phyloP scores from a whole-genome alignment of 2,888 invertebrate species.

The Piscicola geometra region DNA sequence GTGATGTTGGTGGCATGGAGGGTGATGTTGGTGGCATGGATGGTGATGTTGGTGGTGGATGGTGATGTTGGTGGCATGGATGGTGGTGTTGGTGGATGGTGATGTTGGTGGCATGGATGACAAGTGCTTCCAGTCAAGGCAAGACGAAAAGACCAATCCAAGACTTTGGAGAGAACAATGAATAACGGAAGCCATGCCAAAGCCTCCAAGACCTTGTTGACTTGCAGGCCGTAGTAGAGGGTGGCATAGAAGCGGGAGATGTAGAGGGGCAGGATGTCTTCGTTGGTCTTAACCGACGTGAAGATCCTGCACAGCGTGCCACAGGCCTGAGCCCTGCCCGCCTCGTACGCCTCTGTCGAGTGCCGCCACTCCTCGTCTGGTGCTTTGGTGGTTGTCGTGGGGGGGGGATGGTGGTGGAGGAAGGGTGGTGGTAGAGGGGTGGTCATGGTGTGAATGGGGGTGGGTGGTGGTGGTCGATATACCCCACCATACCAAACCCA shows the following conservation, averaged over 20 bases:
- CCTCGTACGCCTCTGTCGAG: constrained; percentile 51
- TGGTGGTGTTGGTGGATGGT: too few species aligned
- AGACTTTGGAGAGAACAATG: too few species aligned
- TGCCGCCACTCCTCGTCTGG: constrained; percentile 23
- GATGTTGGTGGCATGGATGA: too few species aligned
- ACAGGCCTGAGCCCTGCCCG: constrained; percentile 85
- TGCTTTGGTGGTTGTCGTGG: too few species aligned
- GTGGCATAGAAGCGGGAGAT: constrained; percentile 88
- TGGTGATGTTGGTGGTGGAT: too few species aligned
- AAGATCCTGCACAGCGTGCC: constrained; percentile 91
- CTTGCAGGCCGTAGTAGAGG: constrained; percentile 76
- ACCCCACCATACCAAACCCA: too few species aligned
- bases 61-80: too few species aligned
- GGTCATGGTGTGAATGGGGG: background rate
- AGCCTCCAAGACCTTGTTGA: background rate
- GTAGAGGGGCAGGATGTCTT: constrained; percentile 84
- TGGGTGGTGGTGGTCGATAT: too few species aligned
- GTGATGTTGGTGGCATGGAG: too few species aligned
- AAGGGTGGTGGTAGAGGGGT: background rate
- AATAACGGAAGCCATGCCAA: background rate
- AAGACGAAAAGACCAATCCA: too few species aligned
- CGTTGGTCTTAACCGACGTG: constrained; percentile 88
- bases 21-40: too few species aligned
- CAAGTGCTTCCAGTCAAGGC: too few species aligned
- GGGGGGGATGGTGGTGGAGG: background rate